Conservation (phyloP, 2,888 invertebrate species). For the Ethmia dodecea region DNA sequence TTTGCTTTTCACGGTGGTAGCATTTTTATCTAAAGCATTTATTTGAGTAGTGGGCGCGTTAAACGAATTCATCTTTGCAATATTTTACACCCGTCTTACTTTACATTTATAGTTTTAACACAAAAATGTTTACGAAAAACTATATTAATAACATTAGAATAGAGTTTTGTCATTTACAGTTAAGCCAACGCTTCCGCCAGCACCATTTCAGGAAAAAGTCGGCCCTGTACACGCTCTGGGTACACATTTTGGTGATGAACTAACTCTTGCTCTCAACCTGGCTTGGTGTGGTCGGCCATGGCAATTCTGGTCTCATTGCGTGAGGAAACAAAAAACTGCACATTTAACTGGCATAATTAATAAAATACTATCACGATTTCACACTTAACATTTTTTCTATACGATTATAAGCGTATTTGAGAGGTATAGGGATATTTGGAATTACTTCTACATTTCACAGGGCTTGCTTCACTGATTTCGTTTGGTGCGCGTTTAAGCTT, state of each 20-base stretch:
- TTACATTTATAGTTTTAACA: not conserved
- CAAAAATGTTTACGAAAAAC: too few species aligned
- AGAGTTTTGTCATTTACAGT: too few species aligned
- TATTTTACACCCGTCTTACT: slow-evolving; percentile 5
- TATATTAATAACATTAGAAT: too few species aligned
- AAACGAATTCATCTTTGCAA: slow-evolving; percentile 62
- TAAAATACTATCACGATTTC: not conserved
- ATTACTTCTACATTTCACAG: too few species aligned
- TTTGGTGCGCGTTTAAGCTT: too few species aligned
- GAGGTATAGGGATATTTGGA: too few species aligned
- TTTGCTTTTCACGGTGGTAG: slow-evolving; percentile 72
- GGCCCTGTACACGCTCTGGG: slow-evolving; percentile 42
- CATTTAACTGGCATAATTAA: not conserved
- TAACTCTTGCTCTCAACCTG: slow-evolving; percentile 46
- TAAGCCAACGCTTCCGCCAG: slow-evolving; percentile 66
- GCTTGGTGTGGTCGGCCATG: slow-evolving; percentile 61
- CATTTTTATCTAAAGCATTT: slow-evolving; percentile 60
- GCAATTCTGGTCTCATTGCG: slow-evolving; percentile 13
- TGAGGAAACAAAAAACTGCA: not conserved
- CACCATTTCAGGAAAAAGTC: slow-evolving; percentile 67
- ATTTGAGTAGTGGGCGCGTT: slow-evolving; percentile 71
- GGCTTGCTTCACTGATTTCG: too few species aligned
- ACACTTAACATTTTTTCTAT: too few species aligned
- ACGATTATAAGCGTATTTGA: too few species aligned
- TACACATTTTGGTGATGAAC: slow-evolving; percentile 49